Base-by-base conservation (phyloP, 37 sponge, comb jelly and placozoan species). In the Beroe forskalii region DNA sequence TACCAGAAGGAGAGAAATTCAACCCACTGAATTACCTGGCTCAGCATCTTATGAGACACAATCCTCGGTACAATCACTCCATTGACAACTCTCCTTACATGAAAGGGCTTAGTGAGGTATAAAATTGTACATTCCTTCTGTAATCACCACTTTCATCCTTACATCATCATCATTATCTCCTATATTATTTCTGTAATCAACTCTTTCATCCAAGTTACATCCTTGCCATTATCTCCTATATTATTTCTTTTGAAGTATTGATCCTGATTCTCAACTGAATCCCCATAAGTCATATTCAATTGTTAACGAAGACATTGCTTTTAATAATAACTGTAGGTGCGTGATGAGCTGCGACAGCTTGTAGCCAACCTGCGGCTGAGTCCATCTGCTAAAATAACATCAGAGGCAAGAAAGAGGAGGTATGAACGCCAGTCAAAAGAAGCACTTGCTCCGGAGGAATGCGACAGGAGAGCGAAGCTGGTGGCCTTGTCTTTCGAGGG, bases 21-120 rank as follows among this genome's bases (percentile, higher is more conserved):
- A 98, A 98, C 89, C 97, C 99, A 60, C 61, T 98, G 60, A 96
- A 98, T 90, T 96, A 76, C 89, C 89, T 98, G 17, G 99, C 95
- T 36, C 96, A 96, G 90, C 92, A 95, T 67, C 90, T 98, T 86
- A 98, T 98, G 99, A 76, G 99, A 61, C 95, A 95, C 92, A 98
- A 98, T 90, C 99, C 99, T 35, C 90, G 86, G 25, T 94, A 92
- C 90, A 92, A 91, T 83, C 93, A 93, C 62, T 27, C 9, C 31
- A 80, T 80, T 25, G 40, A 44, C 38, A 80, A 80, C 27, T 33
- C 41, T n/a, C 55, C 86, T 25, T 80, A 80, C 28, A 44, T 80
- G 86, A 80, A 80, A 24, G 86, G 86, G 28, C 48, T 80, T 1
- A 80, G 35, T 43, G 86, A 80, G 86, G 86, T 80, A 38, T 23